Conservation (phyloP, 2,888 invertebrate genomes). For the Macropis europaea region DNA sequence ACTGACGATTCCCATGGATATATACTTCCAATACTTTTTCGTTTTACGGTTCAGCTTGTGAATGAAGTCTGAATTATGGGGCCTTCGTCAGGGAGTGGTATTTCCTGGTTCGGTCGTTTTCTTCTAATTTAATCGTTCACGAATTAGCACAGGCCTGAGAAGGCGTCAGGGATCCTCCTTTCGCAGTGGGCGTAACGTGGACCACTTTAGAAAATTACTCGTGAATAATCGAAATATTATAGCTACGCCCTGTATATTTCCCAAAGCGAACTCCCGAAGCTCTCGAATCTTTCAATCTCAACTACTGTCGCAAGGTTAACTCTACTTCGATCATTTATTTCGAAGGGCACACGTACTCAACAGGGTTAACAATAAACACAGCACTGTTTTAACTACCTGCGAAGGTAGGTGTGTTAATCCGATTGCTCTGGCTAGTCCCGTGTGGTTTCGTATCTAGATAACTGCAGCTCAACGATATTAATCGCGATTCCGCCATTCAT, state of each 20-base stretch:
- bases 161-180: not conserved
- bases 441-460: conserved; percentile 10
- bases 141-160: conserved; percentile 5
- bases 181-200: not conserved
- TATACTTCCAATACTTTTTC: too few species aligned
- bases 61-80: conserved; percentile 9
- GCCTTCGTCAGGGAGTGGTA: conserved; percentile 11
- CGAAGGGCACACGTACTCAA: too few species aligned
- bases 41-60: not conserved
- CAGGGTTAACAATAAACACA: conserved; percentile 11
- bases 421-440: conserved; percentile 17
- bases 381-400: too few species aligned
- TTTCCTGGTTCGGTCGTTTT: conserved; percentile 5
- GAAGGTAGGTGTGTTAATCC: conserved; percentile 22
- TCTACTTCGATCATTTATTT: too few species aligned
- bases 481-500: conserved; percentile 36
- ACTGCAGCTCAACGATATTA: conserved; percentile 16
- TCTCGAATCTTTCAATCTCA: not conserved
- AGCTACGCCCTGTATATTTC: not conserved
- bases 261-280: not conserved
- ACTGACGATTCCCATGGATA: too few species aligned
- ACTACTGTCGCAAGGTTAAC: conserved; percentile 1
- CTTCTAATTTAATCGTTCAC: conserved; percentile 2
- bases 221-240: not conserved
- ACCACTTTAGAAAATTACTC: not conserved